Conservation (phyloP, 2,888 invertebrate genomes). For the Lasioglossum pauxillum region DNA sequence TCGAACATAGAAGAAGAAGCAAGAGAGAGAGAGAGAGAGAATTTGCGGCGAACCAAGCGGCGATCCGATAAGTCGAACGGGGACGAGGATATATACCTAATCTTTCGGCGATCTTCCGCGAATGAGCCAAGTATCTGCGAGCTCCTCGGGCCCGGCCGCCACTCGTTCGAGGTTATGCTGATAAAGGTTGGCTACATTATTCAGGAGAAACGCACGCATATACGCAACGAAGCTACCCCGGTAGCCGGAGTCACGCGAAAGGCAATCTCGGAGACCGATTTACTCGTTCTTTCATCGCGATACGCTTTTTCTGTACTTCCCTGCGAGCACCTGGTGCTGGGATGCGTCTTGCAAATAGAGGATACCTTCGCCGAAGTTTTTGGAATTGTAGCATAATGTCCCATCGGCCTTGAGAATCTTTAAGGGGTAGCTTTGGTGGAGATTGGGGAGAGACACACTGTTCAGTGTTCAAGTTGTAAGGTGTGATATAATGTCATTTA, state of each 20-base stretch:
- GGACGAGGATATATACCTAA: constrained; percentile 76
- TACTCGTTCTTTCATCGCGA: constrained; percentile 25
- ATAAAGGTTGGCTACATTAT: constrained; percentile 80
- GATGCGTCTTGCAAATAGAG: neutral
- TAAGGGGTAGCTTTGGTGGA: no score
- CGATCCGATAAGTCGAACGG: constrained; percentile 77
- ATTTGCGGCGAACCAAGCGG: constrained; percentile 76
- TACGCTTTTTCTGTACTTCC: constrained; percentile 3
- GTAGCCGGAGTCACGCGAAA: constrained; percentile 47
- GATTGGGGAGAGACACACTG: no score
- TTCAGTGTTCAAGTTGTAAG: no score
- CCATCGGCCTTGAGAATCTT: no score
- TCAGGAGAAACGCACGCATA: constrained; percentile 65
- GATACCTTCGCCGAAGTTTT: neutral
- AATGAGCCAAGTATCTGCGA: constrained; percentile 77
- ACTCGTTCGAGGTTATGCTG: constrained; percentile 75
- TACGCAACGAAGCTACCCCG: constrained; percentile 32
- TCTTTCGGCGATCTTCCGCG: constrained; percentile 80
- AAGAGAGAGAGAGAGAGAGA: constrained; percentile 44
- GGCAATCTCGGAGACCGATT: constrained; percentile 40
- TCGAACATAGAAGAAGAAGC: constrained; percentile 66
- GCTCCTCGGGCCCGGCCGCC: constrained; percentile 51
- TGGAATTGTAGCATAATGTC: neutral
- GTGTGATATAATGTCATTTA: no score
- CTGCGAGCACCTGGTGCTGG: neutral